phyloP scores from a whole-genome alignment of 1,140 invertebrate species.

The Hyposmocoma kahamanoa region DNA sequence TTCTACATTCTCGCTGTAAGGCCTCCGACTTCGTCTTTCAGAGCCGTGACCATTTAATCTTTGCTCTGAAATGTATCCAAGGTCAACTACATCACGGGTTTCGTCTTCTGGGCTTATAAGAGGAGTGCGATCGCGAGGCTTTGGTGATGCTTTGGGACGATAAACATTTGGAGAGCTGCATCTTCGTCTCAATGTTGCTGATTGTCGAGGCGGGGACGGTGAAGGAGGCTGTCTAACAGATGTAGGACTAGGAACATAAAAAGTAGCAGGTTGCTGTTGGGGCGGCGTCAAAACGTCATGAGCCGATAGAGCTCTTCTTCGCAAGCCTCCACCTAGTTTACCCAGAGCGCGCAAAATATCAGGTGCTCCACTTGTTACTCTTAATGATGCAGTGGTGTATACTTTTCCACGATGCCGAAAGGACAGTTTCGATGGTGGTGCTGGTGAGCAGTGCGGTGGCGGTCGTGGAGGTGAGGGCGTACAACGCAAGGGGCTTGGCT shows the following conservation, averaged over 20 bases:
- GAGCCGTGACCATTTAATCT: conserved; percentile 38
- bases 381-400: conserved; percentile 76
- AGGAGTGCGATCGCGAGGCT: conserved; percentile 35
- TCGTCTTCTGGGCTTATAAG: conserved; percentile 54
- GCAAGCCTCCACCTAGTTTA: conserved; percentile 79
- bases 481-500: conserved; percentile 66
- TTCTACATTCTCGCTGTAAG: conserved; percentile 68
- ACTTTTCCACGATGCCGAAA: conserved; percentile 73
- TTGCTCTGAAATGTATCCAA: conserved; percentile 41
- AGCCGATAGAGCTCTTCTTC: conserved; percentile 78
- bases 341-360: conserved; percentile 79
- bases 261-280: conserved; percentile 73
- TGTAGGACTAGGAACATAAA: conserved; percentile 80
- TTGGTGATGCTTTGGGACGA: conserved; percentile 38
- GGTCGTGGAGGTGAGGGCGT: conserved; percentile 68
- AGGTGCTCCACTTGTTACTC: conserved; percentile 76
- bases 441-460: conserved; percentile 53
- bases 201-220: conserved; percentile 47
- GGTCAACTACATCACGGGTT: conserved; percentile 55
- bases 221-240: conserved; percentile 42
- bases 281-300: conserved; percentile 77
- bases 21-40: conserved; percentile 49
- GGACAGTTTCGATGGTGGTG: conserved; percentile 61
- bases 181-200: conserved; percentile 49
- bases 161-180: conserved; percentile 70